Base-by-base conservation (phyloP, 2,888 invertebrate species). In the Drosophila cyrtoloma region DNA sequence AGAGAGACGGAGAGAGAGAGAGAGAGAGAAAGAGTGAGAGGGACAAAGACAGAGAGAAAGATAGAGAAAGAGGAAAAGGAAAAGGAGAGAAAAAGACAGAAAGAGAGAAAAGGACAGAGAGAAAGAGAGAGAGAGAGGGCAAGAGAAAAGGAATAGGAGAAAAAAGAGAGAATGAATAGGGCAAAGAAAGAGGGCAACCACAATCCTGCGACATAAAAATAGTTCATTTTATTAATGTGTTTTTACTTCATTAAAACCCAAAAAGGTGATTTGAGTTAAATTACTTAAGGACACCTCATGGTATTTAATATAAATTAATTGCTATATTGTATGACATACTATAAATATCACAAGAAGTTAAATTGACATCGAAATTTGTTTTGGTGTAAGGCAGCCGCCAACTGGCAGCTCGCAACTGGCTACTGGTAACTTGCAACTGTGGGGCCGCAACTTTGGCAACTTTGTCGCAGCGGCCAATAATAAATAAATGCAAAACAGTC, bases 391-490 rank as follows among this genome's bases (percentile, higher is more conserved):
- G 19, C 37, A 28, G 22, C 26, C 9, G 37, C 51, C 28, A 30
- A 28, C 51, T 37, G 19, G 39, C 39, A 37, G n/a, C 12, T 26
- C 12, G 47, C 39, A 58, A 58, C 22, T 56, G 28, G 59, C 52
- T 39, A 44, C 22, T 35, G 32, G 56, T 30, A 19, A 44, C 32
- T 55, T 9, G 33, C 42, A 50, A 32, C 44, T 64, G 35, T 53
- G 33, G 47, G 60, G 63, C 67, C 51, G 35, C 42, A 61, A 68
- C 51, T 72, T 77, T 58, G 62, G 68, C 61, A 77, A 79, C 73
- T 82, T 85, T 85, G 84, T 87, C 84, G 84, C 84, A 85, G 88
- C 90, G 86, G 33, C 70, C 90, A 90, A 85, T 87, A 89, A 89
- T 87, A 89, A 89, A 86, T 87, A 90, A 90, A 84, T 87, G 72